Evolutionary conservation across 2,888 invertebrate species (phyloP).

Genomic region (Leptopilina syphax): DNA sequence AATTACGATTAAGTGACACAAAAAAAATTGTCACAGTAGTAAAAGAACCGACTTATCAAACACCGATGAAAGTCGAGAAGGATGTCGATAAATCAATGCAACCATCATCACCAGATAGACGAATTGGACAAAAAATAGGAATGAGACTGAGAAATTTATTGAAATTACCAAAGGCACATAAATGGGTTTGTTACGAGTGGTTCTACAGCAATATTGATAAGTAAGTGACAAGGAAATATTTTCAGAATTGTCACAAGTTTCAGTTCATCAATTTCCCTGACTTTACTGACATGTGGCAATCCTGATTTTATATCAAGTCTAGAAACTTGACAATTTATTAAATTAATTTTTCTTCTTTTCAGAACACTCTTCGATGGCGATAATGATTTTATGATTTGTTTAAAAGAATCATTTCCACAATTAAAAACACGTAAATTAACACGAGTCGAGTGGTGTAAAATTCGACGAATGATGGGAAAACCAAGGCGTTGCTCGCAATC

Average conservation of each 20-base stretch:
- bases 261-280: too few relatives aligned
- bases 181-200: conserved; percentile 99
- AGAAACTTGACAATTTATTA: background rate
- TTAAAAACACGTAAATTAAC: conserved; percentile 90
- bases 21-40: conserved; percentile 43
- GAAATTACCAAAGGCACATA: conserved; percentile 98
- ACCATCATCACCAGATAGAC: conserved; percentile 84
- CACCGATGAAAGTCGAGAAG: conserved; percentile 72
- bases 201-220: conserved; percentile 99
- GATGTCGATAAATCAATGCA: conserved; percentile 68
- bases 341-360: conserved; percentile 56
- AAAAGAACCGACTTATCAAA: conserved; percentile 66
- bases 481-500: conserved; percentile 95
- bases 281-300: too few relatives aligned
- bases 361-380: conserved; percentile 95
- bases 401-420: conserved; percentile 96
- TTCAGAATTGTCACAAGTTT: too few relatives aligned
- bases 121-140: conserved; percentile 93
- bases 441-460: conserved; percentile 96
- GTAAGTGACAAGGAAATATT: conserved; percentile 74
- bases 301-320: background rate
- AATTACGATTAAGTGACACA: conserved; percentile 59
- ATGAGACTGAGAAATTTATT: conserved; percentile 93
- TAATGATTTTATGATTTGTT: conserved; percentile 96
- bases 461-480: conserved; percentile 97